Evolutionary conservation across 2,888 invertebrate species (phyloP).

Genomic region (Zaprionus bogoriensis): DNA sequence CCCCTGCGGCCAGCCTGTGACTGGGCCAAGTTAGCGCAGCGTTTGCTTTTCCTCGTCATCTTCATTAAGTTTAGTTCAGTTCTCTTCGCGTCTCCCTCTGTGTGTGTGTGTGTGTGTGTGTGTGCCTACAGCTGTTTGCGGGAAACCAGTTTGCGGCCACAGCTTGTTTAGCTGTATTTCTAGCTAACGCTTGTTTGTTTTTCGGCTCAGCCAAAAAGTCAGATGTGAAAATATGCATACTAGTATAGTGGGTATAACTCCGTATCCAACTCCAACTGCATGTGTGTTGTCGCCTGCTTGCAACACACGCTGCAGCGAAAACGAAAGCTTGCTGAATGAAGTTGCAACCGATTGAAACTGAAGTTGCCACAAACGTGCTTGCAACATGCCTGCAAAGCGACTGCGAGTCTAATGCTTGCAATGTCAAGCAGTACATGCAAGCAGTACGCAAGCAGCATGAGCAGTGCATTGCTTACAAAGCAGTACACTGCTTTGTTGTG

Average conservation of each 20-base stretch:
- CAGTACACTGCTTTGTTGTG: no score
- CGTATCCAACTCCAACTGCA: background rate
- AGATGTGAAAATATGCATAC: conserved; percentile 34
- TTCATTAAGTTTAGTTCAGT: conserved; percentile 29
- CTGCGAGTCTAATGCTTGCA: no score
- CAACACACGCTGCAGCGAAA: conserved; percentile 21
- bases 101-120: conserved; percentile 15
- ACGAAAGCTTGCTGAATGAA: background rate
- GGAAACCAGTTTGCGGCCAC: conserved; percentile 58
- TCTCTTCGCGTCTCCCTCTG: conserved; percentile 9
- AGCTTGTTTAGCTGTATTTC: conserved; percentile 26
- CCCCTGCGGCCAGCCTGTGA: background rate
- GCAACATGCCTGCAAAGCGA: no score
- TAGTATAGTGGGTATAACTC: background rate
- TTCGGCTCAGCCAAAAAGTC: conserved; percentile 41
- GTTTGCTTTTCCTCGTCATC: conserved; percentile 1
- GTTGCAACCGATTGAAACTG: no score
- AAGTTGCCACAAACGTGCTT: no score
- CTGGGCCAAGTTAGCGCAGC: conserved; percentile 31
- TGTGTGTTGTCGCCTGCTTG: conserved; percentile 1
- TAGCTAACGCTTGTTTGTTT: conserved; percentile 26
- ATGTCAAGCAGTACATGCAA: no score
- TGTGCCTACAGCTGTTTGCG: conserved; percentile 63
- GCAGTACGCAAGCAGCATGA: no score
- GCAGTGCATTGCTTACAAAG: no score